phyloP scores from a whole-genome alignment of 2,888 invertebrate genomes.

The Boloria selene region DNA sequence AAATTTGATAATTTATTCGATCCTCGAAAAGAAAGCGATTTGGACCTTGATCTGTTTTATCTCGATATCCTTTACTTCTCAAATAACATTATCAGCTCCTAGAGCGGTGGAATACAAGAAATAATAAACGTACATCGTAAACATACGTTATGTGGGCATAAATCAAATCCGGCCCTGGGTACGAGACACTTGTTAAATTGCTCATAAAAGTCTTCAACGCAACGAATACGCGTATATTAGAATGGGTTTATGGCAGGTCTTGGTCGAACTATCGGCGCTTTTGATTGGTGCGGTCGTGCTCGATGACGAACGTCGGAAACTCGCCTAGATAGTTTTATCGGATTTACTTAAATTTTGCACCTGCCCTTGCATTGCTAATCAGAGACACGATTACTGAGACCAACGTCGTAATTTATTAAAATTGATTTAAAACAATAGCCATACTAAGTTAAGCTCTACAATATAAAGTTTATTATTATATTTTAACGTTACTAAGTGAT shows the following conservation, averaged over 20 bases:
- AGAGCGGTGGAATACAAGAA: constrained; percentile 66
- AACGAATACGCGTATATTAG: constrained; percentile 70
- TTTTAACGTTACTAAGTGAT: constrained; percentile 12
- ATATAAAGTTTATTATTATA: background rate
- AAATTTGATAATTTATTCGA: constrained; percentile 40
- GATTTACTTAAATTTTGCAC: constrained; percentile 13
- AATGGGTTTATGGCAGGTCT: constrained; percentile 60
- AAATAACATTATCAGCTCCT: constrained; percentile 70
- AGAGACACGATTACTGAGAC: too few species aligned
- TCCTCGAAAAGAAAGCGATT: constrained; percentile 17
- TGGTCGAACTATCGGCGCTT: constrained; percentile 51
- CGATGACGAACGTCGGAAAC: constrained; percentile 27
- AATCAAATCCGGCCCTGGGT: constrained; percentile 67
- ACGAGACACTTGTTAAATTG: constrained; percentile 76
- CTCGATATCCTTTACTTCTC: constrained; percentile 47
- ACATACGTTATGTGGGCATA: constrained; percentile 67
- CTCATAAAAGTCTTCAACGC: constrained; percentile 74
- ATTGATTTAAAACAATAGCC: background rate
- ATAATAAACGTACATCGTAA: constrained; percentile 73
- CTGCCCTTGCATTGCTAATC: background rate
- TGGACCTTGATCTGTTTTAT: constrained; percentile 36
- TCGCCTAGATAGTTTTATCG: constrained; percentile 22
- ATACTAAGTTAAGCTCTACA: too few species aligned
- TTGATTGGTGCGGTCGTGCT: constrained; percentile 51
- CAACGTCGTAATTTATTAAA: background rate